phyloP scores from a whole-genome alignment of 2,113 vertebrate species.

The Tachycineta bicolor region DNA sequence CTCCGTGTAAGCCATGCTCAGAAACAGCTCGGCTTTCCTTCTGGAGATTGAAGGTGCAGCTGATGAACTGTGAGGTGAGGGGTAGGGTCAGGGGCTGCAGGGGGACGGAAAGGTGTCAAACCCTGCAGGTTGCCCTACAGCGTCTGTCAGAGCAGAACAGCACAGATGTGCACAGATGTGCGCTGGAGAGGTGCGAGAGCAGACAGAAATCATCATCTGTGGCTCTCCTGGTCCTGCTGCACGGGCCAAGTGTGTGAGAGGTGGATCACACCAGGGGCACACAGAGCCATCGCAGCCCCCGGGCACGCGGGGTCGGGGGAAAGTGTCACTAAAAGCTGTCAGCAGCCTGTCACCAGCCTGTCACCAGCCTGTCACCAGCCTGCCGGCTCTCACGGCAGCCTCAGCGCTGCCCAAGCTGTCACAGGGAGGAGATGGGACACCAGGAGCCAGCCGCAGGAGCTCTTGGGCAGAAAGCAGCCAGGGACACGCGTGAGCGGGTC shows the following conservation, averaged over 20 bases:
- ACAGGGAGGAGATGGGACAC: fast-evolving
- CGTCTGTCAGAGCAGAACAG: not conserved
- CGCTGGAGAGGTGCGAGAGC: not conserved
- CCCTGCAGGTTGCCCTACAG: not conserved
- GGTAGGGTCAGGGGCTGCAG: not conserved
- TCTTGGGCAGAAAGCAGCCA: fast-evolving
- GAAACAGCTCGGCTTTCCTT: not conserved
- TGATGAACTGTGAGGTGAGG: not conserved
- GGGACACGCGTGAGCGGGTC: fast-evolving
- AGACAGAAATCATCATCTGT: not conserved
- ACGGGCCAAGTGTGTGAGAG: not conserved
- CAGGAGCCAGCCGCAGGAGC: fast-evolving
- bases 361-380: not conserved
- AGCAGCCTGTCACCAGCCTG: not conserved
- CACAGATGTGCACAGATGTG: not conserved
- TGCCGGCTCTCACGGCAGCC: not conserved
- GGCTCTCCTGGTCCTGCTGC: not conserved
- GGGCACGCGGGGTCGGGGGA: fast-evolving
- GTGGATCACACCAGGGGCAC: not conserved
- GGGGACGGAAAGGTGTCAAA: not conserved
- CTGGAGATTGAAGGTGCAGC: not conserved
- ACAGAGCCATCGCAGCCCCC: fast-evolving
- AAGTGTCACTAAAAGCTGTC: not conserved
- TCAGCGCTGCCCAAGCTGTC: not conserved
- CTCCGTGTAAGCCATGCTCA: not conserved